These are phyloP conservation scores for Charadrius vociferus DNA, from an alignment of 2,113 vertebrate species.

Conservation along the genomic window DNA sequence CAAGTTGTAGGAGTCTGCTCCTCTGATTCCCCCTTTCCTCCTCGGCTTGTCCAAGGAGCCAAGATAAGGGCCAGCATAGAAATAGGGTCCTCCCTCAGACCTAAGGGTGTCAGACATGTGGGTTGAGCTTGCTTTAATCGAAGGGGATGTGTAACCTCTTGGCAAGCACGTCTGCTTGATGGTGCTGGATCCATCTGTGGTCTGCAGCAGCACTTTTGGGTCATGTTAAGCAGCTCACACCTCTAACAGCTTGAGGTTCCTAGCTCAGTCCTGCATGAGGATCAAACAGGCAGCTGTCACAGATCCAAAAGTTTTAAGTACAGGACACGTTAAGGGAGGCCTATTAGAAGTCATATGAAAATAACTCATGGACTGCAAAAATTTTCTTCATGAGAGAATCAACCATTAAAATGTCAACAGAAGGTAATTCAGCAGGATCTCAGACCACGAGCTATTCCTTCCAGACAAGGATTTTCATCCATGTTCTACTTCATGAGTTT, in stretches of 20 bases:
- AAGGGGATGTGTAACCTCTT: not conserved
- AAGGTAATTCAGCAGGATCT: not conserved
- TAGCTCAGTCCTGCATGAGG: not conserved
- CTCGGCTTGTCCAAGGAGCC: not conserved
- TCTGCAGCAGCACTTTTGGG: not conserved
- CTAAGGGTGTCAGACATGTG: accelerated
- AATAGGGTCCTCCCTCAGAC: not conserved
- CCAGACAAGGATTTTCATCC: not conserved
- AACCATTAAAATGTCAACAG: not conserved
- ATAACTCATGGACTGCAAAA: not conserved
- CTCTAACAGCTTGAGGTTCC: not conserved
- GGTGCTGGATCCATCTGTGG: not conserved
- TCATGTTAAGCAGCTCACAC: not conserved
- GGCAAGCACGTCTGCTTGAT: not conserved
- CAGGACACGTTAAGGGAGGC: not conserved
- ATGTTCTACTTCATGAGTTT: not conserved
- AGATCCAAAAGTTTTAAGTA: not conserved
- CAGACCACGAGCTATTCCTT: not conserved
- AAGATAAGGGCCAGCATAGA: not conserved
- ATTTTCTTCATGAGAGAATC: not conserved
- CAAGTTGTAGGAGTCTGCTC: not conserved
- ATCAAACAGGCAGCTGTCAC: not conserved
- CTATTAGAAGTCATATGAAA: not conserved
- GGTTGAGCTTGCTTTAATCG: not conserved
- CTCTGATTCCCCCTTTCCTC: not conserved